Evolutionary conservation across 2,797 vertebrate genomes (phyloP), one percentile per base, ranked within the genome.

Genomic region (Sebastes trivittatus): DNA sequence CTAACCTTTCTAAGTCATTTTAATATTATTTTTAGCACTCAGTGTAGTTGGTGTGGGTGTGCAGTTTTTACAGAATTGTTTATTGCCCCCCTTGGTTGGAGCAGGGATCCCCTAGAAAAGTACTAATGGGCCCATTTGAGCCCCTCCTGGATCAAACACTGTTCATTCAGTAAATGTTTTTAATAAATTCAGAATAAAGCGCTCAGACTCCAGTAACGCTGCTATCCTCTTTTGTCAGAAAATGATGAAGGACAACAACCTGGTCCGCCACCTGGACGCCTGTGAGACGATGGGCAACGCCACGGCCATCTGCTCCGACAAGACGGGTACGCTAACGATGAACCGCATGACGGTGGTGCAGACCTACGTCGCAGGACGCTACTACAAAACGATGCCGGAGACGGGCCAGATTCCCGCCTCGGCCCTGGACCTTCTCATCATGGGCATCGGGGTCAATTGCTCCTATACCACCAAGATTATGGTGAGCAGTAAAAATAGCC

Each of bases 171-270:
- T 72, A 23, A 56, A 30, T 66, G 11, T 34, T 16, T 34, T 20
- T 2, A 27, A 18, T 38, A 11, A 29, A 14, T 68, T 74, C 6
- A 29, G 6, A 64, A 2, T 4, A 22, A 38, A 75, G 0, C 1
- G 4, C 67, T 68, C 49, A 58, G 42, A 32, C 34, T 67, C 14
- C 7, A 5, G 5, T 66, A 38, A 32, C 4, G 0, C 8, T 83
- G 55, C 30, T 70, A 9, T 76, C 62, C 8, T 70, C 16, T 32
- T 62, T 46, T 84, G 22, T 68, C 91, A 99, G 98, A 99, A 99
- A 99, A 99, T 99, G 98, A 99, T 99, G 98, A 99, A 97, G 77
- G 98, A 99, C 84, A 99, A 99, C 92, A 99, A 99, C 85, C 93
- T 99, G 75, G 98, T 99, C 16, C 94, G 98, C 77, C 98, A 99